A percentile compares a stretch with the other conserved stretches of the same genome.
phyloP scores from a whole-genome alignment of 2,888 invertebrate genomes.

The Polia nebulosa region DNA sequence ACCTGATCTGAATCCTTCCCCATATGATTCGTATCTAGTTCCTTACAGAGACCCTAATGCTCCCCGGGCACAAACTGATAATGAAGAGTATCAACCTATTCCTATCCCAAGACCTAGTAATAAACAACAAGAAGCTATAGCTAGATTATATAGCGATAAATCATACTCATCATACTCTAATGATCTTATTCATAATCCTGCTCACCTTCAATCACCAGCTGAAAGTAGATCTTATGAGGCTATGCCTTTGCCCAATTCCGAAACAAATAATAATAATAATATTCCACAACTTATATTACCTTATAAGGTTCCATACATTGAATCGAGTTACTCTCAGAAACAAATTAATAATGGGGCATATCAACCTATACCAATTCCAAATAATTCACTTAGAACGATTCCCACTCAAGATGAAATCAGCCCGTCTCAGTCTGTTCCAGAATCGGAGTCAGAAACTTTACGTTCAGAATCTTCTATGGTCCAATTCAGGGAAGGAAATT shows the following conservation, averaged over 20 bases:
- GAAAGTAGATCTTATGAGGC: slow-evolving; percentile 7
- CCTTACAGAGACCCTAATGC: slow-evolving; percentile 35
- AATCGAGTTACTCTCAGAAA: slow-evolving; percentile 13
- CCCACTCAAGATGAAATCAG: slow-evolving; percentile 2
- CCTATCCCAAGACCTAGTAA: slow-evolving; percentile 12
- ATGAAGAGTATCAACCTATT: slow-evolving; percentile 24
- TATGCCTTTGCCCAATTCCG: neutral
- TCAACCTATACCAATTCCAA: slow-evolving; percentile 7
- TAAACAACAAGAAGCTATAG: slow-evolving; percentile 14
- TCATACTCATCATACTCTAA: neutral
- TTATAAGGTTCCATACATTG: slow-evolving; percentile 4
- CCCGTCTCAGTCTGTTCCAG: neutral
- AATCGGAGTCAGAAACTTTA: neutral
- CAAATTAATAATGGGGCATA: slow-evolving; percentile 2
- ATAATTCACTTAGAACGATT: slow-evolving; percentile 3
- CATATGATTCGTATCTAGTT: slow-evolving; percentile 27
- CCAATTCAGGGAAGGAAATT: neutral
- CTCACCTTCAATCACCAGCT: neutral
- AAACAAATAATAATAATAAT: slow-evolving; percentile 14
- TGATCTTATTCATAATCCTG: slow-evolving; percentile 1
- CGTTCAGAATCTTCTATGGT: neutral
- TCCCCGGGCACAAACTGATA: neutral
- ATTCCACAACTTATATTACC: no score
- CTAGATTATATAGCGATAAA: slow-evolving; percentile 10
- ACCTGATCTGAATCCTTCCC: slow-evolving; percentile 12